Evolutionary conservation across 1,140 invertebrate genomes (phyloP).

Genomic region (Sinonovacula constricta): DNA sequence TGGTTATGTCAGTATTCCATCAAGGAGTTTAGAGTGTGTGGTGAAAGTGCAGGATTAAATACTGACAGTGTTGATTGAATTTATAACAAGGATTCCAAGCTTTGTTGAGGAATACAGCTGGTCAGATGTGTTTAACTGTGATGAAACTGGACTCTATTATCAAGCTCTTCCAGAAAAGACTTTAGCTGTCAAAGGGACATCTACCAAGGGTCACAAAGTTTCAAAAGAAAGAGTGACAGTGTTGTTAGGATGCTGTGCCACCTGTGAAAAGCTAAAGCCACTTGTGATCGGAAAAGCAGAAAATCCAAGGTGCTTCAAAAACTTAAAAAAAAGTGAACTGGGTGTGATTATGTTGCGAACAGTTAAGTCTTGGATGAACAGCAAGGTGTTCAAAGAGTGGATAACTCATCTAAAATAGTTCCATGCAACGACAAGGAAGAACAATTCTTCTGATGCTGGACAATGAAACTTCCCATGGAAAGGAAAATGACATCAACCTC

Average conservation of each 20-base stretch:
- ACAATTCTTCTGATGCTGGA: conserved; percentile 61
- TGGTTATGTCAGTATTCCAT: conserved; percentile 67
- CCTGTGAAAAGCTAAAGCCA: conserved; percentile 59
- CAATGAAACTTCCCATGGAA: conserved; percentile 61
- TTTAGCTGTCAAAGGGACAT: conserved; percentile 53
- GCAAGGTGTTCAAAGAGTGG: conserved; percentile 62
- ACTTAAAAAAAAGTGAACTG: conserved; percentile 42
- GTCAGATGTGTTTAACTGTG: too few species aligned
- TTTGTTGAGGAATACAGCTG: too few species aligned
- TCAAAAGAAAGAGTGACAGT: conserved; percentile 61
- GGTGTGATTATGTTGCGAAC: conserved; percentile 50
- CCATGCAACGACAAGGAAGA: conserved; percentile 52
- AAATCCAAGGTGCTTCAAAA: conserved; percentile 61
- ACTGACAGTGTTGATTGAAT: too few species aligned
- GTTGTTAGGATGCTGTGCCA: conserved; percentile 44
- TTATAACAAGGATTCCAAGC: too few species aligned
- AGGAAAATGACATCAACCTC: conserved; percentile 47
- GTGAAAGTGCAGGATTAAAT: too few species aligned
- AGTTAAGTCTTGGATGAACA: conserved; percentile 68
- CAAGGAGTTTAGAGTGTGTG: too few species aligned
- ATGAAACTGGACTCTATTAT: too few species aligned
- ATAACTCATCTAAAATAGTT: conserved; percentile 55
- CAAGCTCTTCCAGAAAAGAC: too few species aligned
- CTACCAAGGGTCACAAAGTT: too few species aligned
- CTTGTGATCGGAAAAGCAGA: conserved; percentile 56